Conservation (phyloP, 1,140 invertebrate genomes). For the Metaphire vulgaris region DNA sequence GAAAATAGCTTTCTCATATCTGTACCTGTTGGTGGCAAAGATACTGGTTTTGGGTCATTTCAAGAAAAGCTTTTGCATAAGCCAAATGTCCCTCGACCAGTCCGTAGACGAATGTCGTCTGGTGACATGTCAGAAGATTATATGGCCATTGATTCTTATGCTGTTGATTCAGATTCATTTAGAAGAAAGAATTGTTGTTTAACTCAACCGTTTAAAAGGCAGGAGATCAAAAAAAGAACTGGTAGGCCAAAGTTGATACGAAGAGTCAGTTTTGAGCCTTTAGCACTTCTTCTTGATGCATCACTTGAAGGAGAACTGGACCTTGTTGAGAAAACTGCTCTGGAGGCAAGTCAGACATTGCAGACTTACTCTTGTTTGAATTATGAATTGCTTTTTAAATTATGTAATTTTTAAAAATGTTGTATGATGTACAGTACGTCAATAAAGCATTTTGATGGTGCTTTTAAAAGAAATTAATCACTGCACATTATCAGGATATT, state of each 20-base stretch:
- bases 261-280: conserved; percentile 91
- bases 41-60: too few species aligned
- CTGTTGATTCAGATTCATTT: not conserved
- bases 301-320: conserved; percentile 96
- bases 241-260: not conserved
- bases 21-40: too few species aligned
- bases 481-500: too few species aligned
- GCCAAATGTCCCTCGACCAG: not conserved
- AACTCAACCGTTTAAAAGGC: not conserved
- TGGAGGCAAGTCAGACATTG: not conserved
- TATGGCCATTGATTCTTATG: not conserved
- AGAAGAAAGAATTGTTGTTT: not conserved
- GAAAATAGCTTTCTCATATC: too few species aligned
- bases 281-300: conserved; percentile 89
- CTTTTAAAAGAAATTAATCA: too few species aligned
- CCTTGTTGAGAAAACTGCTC: conserved; percentile 71
- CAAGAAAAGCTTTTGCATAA: not conserved
- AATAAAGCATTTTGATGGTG: too few species aligned
- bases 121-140: not conserved
- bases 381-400: too few species aligned
- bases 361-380: not conserved
- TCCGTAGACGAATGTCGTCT: not conserved
- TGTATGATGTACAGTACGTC: too few species aligned
- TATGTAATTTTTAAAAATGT: too few species aligned
- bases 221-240: not conserved